Percentiles rank a stretch among this genome's conserved stretches.
These are phyloP conservation scores for Phenacoccus solenopsis DNA, from an alignment of 1,140 invertebrate species.

Conservation along the genomic window DNA sequence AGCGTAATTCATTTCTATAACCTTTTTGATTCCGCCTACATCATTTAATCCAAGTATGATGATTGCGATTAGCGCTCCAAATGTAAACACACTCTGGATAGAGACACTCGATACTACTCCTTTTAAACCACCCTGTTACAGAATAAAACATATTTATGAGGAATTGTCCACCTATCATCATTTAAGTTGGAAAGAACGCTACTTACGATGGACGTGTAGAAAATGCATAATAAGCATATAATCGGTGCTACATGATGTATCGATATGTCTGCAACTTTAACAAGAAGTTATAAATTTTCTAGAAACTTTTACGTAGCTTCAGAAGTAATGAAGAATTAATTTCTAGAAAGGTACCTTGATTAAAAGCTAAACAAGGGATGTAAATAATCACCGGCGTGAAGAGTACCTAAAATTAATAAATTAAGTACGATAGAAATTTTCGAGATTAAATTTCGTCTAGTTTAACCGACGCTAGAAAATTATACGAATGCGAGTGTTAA, in stretches of 20 bases:
- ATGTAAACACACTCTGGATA: conserved; percentile 64
- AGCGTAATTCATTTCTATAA: conserved; percentile 43
- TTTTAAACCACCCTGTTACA: conserved; percentile 62
- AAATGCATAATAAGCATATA: conserved; percentile 62
- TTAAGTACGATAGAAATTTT: neutral
- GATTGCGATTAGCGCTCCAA: conserved; percentile 52
- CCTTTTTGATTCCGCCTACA: conserved; percentile 48
- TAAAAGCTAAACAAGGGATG: conserved; percentile 32
- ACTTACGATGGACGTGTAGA: conserved; percentile 68
- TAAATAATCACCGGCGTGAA: conserved; percentile 34
- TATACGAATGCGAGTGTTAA: neutral
- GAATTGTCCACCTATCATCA: neutral
- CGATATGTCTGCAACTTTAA: conserved; percentile 55
- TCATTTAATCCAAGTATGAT: conserved; percentile 49
- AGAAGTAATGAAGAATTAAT: conserved; percentile 1
- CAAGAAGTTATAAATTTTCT: neutral
- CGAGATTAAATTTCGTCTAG: neutral
- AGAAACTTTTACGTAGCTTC: neutral
- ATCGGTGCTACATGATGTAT: conserved; percentile 52
- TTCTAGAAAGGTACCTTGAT: conserved; percentile 29
- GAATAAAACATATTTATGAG: neutral
- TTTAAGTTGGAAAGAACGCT: neutral
- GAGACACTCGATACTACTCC: conserved; percentile 80
- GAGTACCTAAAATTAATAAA: conserved; percentile 30
- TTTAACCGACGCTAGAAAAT: neutral